Conservation (phyloP, 2,797 vertebrate genomes). For the Fistularia commersonii region DNA sequence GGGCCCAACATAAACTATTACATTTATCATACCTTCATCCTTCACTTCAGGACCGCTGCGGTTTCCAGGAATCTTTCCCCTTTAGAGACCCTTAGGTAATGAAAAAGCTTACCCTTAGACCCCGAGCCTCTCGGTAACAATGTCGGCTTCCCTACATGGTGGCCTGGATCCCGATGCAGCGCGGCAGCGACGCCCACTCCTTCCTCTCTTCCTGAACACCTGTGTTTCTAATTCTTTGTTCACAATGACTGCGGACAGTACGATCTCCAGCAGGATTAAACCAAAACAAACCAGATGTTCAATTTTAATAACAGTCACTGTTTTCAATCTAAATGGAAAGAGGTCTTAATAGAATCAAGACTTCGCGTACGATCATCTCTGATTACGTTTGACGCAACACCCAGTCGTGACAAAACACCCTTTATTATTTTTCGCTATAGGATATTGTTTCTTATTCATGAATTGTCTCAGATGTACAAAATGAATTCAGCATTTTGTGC, state of each 20-base stretch:
- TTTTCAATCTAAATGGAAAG: constrained; percentile 20
- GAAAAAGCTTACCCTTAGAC: constrained; percentile 17
- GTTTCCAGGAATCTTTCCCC: constrained; percentile 1
- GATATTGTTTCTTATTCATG: not conserved
- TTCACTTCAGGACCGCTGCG: constrained; percentile 9
- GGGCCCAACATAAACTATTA: constrained; percentile 25
- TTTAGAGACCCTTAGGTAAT: constrained; percentile 7
- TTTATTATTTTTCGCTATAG: not conserved
- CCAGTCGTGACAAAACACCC: not conserved
- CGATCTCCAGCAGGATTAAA: constrained; percentile 37
- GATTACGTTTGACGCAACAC: constrained; percentile 5
- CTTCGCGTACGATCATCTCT: not conserved
- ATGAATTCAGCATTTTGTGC: too few relatives aligned
- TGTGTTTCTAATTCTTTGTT: constrained; percentile 51
- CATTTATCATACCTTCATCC: constrained; percentile 10
- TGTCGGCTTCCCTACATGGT: constrained; percentile 16
- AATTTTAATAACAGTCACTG: constrained; percentile 15
- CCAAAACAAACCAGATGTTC: constrained; percentile 45
- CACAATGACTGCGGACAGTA: constrained; percentile 14
- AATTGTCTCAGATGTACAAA: too few relatives aligned
- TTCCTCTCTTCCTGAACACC: constrained; percentile 62
- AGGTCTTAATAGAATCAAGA: constrained; percentile 3
- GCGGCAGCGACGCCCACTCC: constrained; percentile 3
- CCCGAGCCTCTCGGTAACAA: constrained; percentile 1
- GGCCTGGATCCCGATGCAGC: constrained; percentile 22